These are phyloP conservation scores for Heliornis fulica DNA, from an alignment of 2,113 vertebrate genomes.

Conservation along the genomic window DNA sequence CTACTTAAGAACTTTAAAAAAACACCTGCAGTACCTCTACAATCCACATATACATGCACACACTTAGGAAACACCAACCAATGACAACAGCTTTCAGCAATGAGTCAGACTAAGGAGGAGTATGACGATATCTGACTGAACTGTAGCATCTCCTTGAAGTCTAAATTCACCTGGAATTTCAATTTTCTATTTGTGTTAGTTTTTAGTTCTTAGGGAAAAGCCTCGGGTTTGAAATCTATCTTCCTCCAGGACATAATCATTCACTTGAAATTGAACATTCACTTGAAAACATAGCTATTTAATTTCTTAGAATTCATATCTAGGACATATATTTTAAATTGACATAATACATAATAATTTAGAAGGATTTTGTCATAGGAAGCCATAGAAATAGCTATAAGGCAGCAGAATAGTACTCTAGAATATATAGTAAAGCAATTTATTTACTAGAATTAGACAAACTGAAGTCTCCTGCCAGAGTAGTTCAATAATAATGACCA, in stretches of 20 bases:
- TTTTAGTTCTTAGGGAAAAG: not conserved
- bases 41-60: not conserved
- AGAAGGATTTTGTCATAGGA: not conserved
- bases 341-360: not conserved
- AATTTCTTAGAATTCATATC: not conserved
- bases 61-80: not conserved
- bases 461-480: not conserved
- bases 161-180: not conserved
- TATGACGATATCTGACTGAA: not conserved
- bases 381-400: not conserved
- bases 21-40: rapidly evolving
- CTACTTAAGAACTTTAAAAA: not conserved
- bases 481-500: not conserved
- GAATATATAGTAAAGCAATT: not conserved
- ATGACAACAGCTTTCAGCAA: not conserved
- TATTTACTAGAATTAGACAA: not conserved
- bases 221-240: not conserved
- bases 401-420: not conserved
- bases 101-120: not conserved
- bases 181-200: not conserved
- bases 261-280: not conserved
- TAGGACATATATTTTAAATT: not conserved
- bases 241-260: not conserved
- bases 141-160: not conserved
- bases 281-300: not conserved